Evolutionary conservation across 2,888 invertebrate species (phyloP), one percentile per base, ranked within the genome.

Genomic region (Drosophila ezoana): DNA sequence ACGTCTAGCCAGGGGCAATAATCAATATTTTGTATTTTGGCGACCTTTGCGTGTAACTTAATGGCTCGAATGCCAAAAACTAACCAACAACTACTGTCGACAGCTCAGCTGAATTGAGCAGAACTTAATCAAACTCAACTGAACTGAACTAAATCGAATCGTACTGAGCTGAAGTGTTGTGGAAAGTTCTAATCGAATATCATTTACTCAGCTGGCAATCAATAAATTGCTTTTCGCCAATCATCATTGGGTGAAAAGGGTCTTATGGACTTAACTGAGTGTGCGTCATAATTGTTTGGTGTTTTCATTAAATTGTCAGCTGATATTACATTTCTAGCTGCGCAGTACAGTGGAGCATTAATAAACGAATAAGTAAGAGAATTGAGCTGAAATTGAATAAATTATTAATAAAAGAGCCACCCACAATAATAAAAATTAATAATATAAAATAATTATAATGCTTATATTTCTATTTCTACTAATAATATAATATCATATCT

Each of bases 41-140:
- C 86, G 69, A 77, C 87, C 86, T 77, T 85, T 87, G 85, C 83
- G 86, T 83, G 82, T 72, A 69, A 52, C 54, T 49, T 65, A 74
- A 76, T 78, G 63, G 76, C 60, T 52, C n/a, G 56, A 84, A 74
- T 67, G 74, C 64, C 63, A 57, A 61, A 58, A 70, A 59, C 63
- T 56, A 59, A 58, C 45, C 45, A 49, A 38, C n/a, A 62, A 66
- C 38, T 54, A 40, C 38, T 66, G 58, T 62, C 62, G 76, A 57
- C 57, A 72, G 45, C 54, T 43, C 53, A 64, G 35, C 41, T 38
- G 41, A 58, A 45, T 44, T 64, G 44, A 41, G 32, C 9, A 38
- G 47, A 53, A 57, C 28, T 45, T 20, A 68, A 72, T 18, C 28
- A 40, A 53, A 71, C 18, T 23, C n/a, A 54, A 52, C 14, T 45